Conservation (phyloP, 1,140 invertebrate genomes). For the Trichonephila clavipes region DNA sequence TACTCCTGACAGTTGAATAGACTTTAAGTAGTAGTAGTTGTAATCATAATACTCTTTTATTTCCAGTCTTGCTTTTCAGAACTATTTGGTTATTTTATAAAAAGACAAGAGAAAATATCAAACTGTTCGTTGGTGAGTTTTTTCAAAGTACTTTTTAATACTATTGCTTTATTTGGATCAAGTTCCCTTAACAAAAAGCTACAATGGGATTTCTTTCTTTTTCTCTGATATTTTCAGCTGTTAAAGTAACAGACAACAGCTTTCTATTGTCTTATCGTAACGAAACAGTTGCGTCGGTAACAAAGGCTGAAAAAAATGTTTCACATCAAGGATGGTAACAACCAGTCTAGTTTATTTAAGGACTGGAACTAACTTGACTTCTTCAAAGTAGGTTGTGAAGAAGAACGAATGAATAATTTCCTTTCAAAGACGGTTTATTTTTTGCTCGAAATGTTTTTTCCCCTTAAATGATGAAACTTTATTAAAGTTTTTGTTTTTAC, state of each 20-base stretch:
- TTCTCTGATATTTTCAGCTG: not conserved
- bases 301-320: not conserved
- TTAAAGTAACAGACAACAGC: not conserved
- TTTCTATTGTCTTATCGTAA: not conserved
- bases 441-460: not conserved
- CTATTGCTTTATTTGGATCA: not conserved
- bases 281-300: not conserved
- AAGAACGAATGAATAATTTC: not conserved
- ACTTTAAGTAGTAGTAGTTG: not conserved
- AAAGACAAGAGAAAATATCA: not conserved
- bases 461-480: not conserved
- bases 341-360: not conserved
- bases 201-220: not conserved
- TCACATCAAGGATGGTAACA: not conserved
- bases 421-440: not conserved
- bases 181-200: not conserved
- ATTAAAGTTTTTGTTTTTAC: not conserved
- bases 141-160: not conserved
- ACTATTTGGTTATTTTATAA: not conserved
- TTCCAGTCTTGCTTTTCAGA: not conserved
- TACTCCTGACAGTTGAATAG: not conserved
- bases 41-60: too few relatives aligned
- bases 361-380: not conserved
- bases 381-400: not conserved
- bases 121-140: not conserved